Evolutionary conservation across 2,797 vertebrate species (phyloP), one percentile per base, ranked within the genome.

Genomic region (Notolepis coatsorum): DNA sequence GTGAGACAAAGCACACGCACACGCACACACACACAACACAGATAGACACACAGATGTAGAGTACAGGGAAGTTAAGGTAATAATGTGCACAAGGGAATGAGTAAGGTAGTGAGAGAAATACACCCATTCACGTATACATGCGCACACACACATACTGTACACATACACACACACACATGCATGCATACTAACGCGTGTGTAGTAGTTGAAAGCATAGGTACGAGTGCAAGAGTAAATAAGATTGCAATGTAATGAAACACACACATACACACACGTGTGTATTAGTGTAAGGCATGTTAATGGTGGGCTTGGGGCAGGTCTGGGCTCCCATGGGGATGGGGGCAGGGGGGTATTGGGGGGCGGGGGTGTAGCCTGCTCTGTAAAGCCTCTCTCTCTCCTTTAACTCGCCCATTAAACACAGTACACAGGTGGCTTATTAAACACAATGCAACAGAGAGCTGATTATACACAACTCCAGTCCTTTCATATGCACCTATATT

Each of bases 381-480:
- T 88, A 88, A 91, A 88, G 86, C 86, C 83, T 78, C 80, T 79
- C 88, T 89, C 84, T 90, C 84, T 83, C 47, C 84, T 88, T 88
- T 87, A 88, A 90, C 85, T 87, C 76, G 58, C 79, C 90, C 80
- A 86, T 92, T 90, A 92, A 92, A 91, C 77, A 71, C 69, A 72
- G 88, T 79, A 84, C 91, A 90, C 91, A 92, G 91, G 91, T 92
- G 91, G 86, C 87, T 88, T 89, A 88, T 91, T 89, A 91, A 75
- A 86, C 71, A 64, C 60, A 56, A 71, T 43, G 35, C 15, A 73
- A 81, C 72, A 75, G 63, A 79, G 75, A 64, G 58, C 73, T 56
- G 80, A 80, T 85, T 77, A 79, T 47, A 72, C 75, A 84, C 78
- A 79, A 82, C 81, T 43, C 66, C 73, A 54, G 31, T 72, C 13